Evolutionary conservation across 2,797 vertebrate species (phyloP).

Genomic region (Hephaestus fuliginosus): DNA sequence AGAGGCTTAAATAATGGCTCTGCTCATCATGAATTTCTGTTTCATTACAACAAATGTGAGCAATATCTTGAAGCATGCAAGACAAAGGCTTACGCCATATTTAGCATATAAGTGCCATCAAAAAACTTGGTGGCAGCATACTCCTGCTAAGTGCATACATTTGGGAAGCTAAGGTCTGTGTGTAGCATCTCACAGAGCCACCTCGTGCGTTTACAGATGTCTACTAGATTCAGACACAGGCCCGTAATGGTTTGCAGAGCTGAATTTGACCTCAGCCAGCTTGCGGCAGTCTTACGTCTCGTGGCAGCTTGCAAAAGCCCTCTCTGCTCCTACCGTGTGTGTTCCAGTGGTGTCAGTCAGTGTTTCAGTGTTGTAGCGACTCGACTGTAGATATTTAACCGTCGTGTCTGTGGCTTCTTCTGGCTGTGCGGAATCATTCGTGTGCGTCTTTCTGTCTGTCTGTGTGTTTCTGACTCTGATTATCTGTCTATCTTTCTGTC

Average conservation of each 20-base stretch:
- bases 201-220: conserved; percentile 27
- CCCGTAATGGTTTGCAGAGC: conserved; percentile 26
- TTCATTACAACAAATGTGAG: conserved; percentile 46
- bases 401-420: conserved; percentile 65
- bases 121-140: conserved; percentile 28
- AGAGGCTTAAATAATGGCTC: conserved; percentile 21
- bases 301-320: conserved; percentile 24
- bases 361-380: conserved; percentile 70
- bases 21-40: conserved; percentile 43
- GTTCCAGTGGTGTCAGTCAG: conserved; percentile 62
- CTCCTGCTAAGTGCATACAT: conserved; percentile 26
- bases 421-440: conserved; percentile 38
- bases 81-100: conserved; percentile 37
- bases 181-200: conserved; percentile 24
- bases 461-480: conserved; percentile 61
- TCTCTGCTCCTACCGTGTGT: conserved; percentile 49
- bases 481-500: conserved; percentile 69
- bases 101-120: conserved; percentile 42
- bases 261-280: conserved; percentile 36
- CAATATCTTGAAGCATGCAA: conserved; percentile 69
- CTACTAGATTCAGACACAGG: conserved; percentile 17
- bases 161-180: conserved; percentile 19
- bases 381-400: conserved; percentile 68
- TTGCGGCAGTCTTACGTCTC: conserved; percentile 35
- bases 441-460: conserved; percentile 44